Base-by-base conservation (phyloP, 64 coral and sea anemone species). In the Dendronephthya gigantea region DNA sequence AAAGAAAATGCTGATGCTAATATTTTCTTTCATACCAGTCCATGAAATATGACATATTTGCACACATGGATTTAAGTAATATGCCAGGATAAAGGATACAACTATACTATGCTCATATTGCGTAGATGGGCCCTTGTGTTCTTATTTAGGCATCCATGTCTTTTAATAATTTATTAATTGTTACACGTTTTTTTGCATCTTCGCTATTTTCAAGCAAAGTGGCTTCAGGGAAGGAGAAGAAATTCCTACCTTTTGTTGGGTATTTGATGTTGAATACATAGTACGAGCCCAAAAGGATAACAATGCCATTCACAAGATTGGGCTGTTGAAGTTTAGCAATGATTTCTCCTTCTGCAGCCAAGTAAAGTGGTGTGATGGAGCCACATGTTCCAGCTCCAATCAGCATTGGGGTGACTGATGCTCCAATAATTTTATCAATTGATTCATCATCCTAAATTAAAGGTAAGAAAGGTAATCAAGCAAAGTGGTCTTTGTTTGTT, bases 391-490 rank as follows among this genome's bases (percentile, higher is more conserved):
- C 41, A 34, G 87, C 25, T 48, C 87, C 76, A 32, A 88, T 48
- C n/a, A 88, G n/a, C 49, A 7, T 40, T 32, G 87, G 87, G 48
- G 37, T 37, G 23, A 32, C 33, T 82, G 72, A 49, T 70, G 82
- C 52, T 40, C 58, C 79, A 19, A 88, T 68, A 49, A 31, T 40
- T 40, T 88, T 70, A 47, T 88, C 87, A 82, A 88, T 41, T 27
- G 40, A 49, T 49, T 88, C 87, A 35, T 83, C 79, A 40, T 88
- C 87, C 76, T 88, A 68, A 81, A 87, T 43, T 32, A 79, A 87
- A 11, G n/a, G n/a, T n/a, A 87, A 37, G 43, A 48, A 48, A 7
- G 50, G 10, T 11, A 10, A 55, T 55, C 17, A 55, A 17, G 10
- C 17, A 55, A 10, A 55, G n/a, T n/a, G n/a, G n/a, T n/a, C n/a